Base-by-base conservation (phyloP, 2,888 invertebrate species). In the Thecocarcelia acutangulata region DNA sequence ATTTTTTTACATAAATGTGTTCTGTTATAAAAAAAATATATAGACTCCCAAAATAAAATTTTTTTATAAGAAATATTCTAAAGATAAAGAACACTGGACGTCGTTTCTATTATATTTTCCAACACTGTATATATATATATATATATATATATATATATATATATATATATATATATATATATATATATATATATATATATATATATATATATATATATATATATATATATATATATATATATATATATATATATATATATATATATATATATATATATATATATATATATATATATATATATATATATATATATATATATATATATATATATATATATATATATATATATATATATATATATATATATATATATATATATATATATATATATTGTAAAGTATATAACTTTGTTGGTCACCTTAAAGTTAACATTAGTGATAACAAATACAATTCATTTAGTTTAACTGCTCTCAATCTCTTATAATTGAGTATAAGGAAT, bases 311-410 rank as follows among this genome's bases (percentile, higher is more conserved):
- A 42, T 42, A 42, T 42, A 42, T 42, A 42, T 42, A 42, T 42
- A 42, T 42, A 42, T 42, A 42, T 42, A 42, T 42, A 42, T 42
- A 42, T 42, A 42, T 42, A 42, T 42, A 42, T 42, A 42, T 9
- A 9, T 42, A 42, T 42, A 42, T 42, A 42, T 42, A 42, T 42
- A 42, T 42, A 42, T 42, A 42, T 52, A 52, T 48, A 48, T 52
- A 42, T 42, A 42, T 42, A 42, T 42, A 42, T 42, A 42, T 42
- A 42, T 42, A 9, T 42, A 42, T n/a, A n/a, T n/a, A n/a, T n/a
- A n/a, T n/a, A n/a, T n/a, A n/a, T n/a, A n/a, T n/a, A n/a, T n/a
- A n/a, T n/a, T n/a, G n/a, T n/a, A n/a, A n/a, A n/a, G n/a, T n/a
- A n/a, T n/a, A n/a, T n/a, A n/a, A n/a, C n/a, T n/a, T n/a, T n/a